Percentiles rank a stretch among this genome's conserved stretches.
Evolutionary conservation across 2,888 invertebrate genomes (phyloP).

Genomic region (Polietes domitor): DNA sequence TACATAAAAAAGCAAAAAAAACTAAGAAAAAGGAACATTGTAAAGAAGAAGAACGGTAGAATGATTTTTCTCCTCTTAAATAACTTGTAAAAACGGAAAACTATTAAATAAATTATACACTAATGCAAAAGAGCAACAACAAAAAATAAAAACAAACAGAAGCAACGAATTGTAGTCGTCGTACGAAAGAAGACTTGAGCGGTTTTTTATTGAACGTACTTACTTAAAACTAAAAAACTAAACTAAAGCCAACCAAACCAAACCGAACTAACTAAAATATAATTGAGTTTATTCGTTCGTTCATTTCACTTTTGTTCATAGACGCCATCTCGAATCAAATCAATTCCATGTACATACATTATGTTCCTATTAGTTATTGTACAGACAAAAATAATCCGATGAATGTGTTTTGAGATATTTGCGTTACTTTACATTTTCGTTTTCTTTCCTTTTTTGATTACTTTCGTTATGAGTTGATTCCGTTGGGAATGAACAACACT

Average conservation of each 20-base stretch:
- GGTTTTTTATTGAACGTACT: background rate
- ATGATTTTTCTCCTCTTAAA: conserved; percentile 26
- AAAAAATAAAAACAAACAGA: conserved; percentile 48
- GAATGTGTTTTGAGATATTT: conserved; percentile 45
- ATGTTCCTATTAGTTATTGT: conserved; percentile 55
- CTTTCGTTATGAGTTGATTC: background rate
- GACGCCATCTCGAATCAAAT: conserved; percentile 9
- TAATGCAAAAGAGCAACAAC: conserved; percentile 30
- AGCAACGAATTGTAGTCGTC: conserved; percentile 61
- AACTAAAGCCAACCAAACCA: no score
- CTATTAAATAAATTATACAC: conserved; percentile 53
- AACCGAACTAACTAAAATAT: no score
- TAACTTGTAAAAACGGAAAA: conserved; percentile 51
- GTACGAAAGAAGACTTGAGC: conserved; percentile 9
- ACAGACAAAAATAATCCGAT: conserved; percentile 42
- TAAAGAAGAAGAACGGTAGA: conserved; percentile 47
- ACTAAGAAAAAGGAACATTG: background rate
- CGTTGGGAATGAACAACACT: background rate
- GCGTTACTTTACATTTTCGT: conserved; percentile 19
- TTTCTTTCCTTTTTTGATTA: background rate
- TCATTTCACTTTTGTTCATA: conserved; percentile 50
- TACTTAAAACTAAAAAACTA: no score
- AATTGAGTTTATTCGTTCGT: conserved; percentile 20
- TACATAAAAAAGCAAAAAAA: background rate
- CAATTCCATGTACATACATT: conserved; percentile 55